Evolutionary conservation across 2,888 invertebrate species (phyloP).

Genomic region (Sepiola atlantica): DNA sequence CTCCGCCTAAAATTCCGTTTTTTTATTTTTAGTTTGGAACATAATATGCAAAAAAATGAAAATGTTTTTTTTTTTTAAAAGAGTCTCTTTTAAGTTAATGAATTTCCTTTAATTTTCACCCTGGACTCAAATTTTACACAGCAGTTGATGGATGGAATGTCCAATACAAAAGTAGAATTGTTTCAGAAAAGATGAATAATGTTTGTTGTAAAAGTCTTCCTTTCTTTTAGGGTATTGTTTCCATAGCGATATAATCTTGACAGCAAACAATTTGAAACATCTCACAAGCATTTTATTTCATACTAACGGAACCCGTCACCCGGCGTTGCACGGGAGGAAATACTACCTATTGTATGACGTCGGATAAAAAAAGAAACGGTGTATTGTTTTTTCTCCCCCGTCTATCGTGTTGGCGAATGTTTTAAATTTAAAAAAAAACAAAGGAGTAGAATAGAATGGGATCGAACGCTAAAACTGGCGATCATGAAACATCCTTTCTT

Average conservation of each 20-base stretch:
- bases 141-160: neutral
- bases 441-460: no score
- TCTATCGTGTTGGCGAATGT: no score
- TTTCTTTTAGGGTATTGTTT: neutral
- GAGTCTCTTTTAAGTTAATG: neutral
- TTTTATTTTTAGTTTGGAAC: neutral
- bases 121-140: neutral
- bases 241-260: neutral
- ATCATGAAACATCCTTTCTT: no score
- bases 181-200: neutral
- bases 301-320: no score
- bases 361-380: no score
- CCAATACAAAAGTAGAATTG: neutral
- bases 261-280: neutral
- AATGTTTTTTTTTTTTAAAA: conserved; percentile 8
- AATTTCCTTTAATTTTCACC: neutral
- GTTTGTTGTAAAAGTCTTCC: neutral
- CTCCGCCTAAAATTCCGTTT: neutral
- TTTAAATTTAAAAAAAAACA: no score
- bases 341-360: no score
- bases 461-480: no score
- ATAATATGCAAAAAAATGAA: neutral
- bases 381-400: no score
- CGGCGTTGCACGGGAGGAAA: no score
- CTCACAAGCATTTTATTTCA: neutral